Conservation (phyloP, 2,797 vertebrate genomes). For the Uromys caudimaculatus region DNA sequence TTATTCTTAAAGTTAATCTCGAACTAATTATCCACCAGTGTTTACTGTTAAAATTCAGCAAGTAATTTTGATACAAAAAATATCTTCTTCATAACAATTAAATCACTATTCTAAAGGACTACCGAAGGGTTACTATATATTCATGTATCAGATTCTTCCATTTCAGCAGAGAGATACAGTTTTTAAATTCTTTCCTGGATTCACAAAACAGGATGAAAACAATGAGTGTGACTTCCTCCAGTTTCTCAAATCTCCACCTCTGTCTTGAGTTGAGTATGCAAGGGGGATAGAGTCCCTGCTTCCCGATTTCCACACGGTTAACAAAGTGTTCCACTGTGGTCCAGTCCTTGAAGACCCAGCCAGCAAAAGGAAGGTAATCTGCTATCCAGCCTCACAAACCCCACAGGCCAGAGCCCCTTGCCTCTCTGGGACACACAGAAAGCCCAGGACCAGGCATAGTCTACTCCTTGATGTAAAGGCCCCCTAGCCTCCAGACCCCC, state of each 20-base stretch:
- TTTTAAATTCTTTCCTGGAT: slow-evolving; percentile 47
- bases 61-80: slow-evolving; percentile 34
- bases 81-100: not conserved
- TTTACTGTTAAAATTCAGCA: slow-evolving; percentile 45
- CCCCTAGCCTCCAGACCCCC: not conserved
- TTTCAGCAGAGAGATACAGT: not conserved
- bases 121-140: not conserved
- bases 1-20: slow-evolving; percentile 28
- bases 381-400: not conserved
- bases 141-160: not conserved
- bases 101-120: slow-evolving; percentile 32
- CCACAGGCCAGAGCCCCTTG: not conserved
- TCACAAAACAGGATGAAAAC: not conserved
- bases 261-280: not conserved
- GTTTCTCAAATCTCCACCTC: slow-evolving; percentile 23
- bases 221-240: not conserved
- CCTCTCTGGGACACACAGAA: not conserved
- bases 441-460: not conserved
- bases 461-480: not conserved
- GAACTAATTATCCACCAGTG: not conserved
- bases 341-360: not conserved
- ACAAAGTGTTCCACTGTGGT: not conserved
- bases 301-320: not conserved
- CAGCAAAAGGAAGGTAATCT: not conserved
- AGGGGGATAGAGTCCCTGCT: not conserved